Conservation (phyloP, 2,888 invertebrate species). For the Drosophila planitibia region DNA sequence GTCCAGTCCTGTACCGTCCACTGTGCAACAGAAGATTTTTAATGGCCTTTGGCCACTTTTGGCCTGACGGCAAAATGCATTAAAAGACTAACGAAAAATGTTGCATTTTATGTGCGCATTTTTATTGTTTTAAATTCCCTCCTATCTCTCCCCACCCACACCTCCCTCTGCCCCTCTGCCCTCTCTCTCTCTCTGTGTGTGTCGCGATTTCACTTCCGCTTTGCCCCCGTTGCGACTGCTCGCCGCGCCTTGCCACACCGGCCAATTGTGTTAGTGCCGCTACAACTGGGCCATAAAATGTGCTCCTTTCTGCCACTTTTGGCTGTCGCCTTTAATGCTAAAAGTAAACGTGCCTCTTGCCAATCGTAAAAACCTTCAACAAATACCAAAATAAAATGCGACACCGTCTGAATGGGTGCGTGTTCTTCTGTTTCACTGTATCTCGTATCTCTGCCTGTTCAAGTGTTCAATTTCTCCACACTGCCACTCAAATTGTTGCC, state of each 20-base stretch:
- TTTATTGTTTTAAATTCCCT: slow-evolving; percentile 73
- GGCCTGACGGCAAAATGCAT: slow-evolving; percentile 47
- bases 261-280: slow-evolving; percentile 7
- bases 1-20: slow-evolving; percentile 2
- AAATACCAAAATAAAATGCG: slow-evolving; percentile 21
- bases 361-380: slow-evolving; percentile 62
- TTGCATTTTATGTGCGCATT: slow-evolving; percentile 69
- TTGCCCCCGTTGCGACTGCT: background rate
- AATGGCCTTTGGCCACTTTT: slow-evolving; percentile 63
- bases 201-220: background rate
- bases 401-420: slow-evolving; percentile 1
- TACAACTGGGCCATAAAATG: slow-evolving; percentile 43
- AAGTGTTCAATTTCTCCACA: slow-evolving; percentile 30
- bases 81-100: slow-evolving; percentile 52
- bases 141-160: background rate
- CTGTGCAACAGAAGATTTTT: slow-evolving; percentile 53
- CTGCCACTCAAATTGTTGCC: slow-evolving; percentile 22
- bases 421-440: background rate
- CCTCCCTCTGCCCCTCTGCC: background rate
- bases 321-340: slow-evolving; percentile 60
- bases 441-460: background rate
- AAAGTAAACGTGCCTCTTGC: slow-evolving; percentile 70
- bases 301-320: slow-evolving; percentile 23
- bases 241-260: background rate
- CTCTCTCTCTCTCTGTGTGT: slow-evolving; percentile 6